These are phyloP conservation scores for Burhinus bistriatus DNA, from an alignment of 2,113 vertebrate species.

Conservation along the genomic window DNA sequence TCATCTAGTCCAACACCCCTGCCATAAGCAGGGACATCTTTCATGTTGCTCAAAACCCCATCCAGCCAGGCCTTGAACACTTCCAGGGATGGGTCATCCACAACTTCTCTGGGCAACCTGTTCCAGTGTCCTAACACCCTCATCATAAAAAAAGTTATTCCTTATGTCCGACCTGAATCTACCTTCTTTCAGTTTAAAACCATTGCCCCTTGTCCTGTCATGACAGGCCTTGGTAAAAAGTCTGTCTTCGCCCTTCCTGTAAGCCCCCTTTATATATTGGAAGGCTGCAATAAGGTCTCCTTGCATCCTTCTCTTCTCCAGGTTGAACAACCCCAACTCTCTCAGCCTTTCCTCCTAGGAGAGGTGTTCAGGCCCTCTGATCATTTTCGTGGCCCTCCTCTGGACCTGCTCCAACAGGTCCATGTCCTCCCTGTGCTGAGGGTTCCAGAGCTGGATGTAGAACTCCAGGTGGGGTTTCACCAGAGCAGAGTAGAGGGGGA, in stretches of 20 bases:
- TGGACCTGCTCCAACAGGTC: not conserved
- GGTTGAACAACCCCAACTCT: not conserved
- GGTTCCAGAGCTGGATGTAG: not conserved
- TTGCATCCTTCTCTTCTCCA: not conserved
- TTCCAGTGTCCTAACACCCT: not conserved
- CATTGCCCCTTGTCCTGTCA: not conserved
- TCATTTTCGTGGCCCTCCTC: not conserved
- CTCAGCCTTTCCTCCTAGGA: not conserved
- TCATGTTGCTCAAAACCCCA: not conserved
- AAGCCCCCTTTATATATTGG: not conserved
- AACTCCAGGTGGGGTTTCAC: not conserved
- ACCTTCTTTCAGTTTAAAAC: not conserved
- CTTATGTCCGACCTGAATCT: not conserved
- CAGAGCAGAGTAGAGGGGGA: rapidly evolving
- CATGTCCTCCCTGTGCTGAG: not conserved
- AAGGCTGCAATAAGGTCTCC: not conserved
- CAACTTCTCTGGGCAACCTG: not conserved
- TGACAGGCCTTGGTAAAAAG: not conserved
- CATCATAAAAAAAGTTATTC: not conserved
- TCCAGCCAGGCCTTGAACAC: not conserved
- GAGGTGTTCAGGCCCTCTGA: not conserved
- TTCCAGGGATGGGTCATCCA: not conserved
- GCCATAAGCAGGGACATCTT: not conserved
- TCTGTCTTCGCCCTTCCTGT: not conserved
- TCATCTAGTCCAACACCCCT: rapidly evolving